phyloP scores from a whole-genome alignment of 2,797 vertebrate genomes.

The Phrynocephalus guinanensis region DNA sequence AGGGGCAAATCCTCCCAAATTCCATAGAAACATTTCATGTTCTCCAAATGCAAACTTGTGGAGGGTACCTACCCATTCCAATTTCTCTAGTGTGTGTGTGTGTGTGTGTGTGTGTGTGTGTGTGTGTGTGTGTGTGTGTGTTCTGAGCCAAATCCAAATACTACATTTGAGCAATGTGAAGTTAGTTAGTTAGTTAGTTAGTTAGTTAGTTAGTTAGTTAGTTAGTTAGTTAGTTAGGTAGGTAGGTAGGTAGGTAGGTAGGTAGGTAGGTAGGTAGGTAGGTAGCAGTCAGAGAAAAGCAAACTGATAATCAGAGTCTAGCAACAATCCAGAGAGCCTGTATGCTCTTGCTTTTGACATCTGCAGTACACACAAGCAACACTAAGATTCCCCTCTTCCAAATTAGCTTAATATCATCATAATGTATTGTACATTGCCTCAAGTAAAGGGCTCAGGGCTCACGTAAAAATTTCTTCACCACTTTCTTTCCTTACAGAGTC shows the following conservation, averaged over 20 bases:
- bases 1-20: not conserved
- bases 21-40: not conserved
- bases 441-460: constrained; percentile 13
- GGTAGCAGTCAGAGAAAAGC: constrained; percentile 35
- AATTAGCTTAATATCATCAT: constrained; percentile 38
- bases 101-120: too few relatives aligned
- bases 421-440: constrained; percentile 40
- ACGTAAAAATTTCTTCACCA: constrained; percentile 24
- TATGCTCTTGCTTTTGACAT: constrained; percentile 31
- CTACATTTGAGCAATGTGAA: not conserved
- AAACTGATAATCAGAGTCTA: constrained; percentile 48
- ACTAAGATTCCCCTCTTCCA: constrained; percentile 37
- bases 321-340: constrained; percentile 35
- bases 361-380: constrained; percentile 49
- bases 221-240: not conserved
- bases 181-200: not conserved
- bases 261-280: too few relatives aligned
- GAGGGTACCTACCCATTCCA: not conserved
- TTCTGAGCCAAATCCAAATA: not conserved
- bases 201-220: not conserved
- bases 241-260: too few relatives aligned
- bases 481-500: constrained; percentile 13
- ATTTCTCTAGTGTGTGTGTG: too few relatives aligned
- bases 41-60: too few relatives aligned
- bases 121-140: too few relatives aligned